phyloP scores from a whole-genome alignment of 2,797 vertebrate genomes.

The Mastacembelus armatus region DNA sequence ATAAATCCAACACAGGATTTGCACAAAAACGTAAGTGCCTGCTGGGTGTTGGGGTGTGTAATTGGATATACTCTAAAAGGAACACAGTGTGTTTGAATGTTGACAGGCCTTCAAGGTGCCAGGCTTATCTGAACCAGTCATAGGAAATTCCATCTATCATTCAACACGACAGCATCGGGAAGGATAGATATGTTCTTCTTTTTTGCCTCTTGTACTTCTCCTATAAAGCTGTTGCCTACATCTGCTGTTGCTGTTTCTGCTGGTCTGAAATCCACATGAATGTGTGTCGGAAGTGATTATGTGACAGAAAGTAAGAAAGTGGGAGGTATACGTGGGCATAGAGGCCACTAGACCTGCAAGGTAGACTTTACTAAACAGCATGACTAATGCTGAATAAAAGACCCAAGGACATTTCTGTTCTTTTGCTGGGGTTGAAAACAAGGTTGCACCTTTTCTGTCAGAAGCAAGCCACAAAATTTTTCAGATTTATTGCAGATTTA shows the following conservation, averaged over 20 bases:
- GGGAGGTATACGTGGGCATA: constrained; percentile 14
- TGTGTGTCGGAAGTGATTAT: constrained; percentile 33
- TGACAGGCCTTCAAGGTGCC: background rate
- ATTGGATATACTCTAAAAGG: background rate
- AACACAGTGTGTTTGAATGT: constrained; percentile 16
- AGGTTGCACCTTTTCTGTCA: constrained; percentile 31
- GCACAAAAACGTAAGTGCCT: background rate
- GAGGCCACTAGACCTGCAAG: constrained; percentile 16
- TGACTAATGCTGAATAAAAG: constrained; percentile 65
- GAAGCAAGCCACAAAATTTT: constrained; percentile 12
- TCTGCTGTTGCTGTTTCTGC: constrained; percentile 52
- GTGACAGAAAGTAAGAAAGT: constrained; percentile 28
- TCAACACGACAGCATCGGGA: constrained; percentile 18
- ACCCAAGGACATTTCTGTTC: constrained; percentile 52
- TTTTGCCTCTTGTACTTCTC: constrained; percentile 34
- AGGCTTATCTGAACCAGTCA: constrained; percentile 28
- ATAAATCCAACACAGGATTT: background rate
- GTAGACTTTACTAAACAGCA: constrained; percentile 44
- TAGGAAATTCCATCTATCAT: constrained; percentile 34
- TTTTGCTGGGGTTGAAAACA: constrained; percentile 45
- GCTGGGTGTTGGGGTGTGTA: constrained; percentile 4
- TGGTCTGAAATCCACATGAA: constrained; percentile 34
- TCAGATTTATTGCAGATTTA: no score
- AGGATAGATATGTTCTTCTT: constrained; percentile 41
- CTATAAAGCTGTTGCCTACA: constrained; percentile 46